Conservation (phyloP, 2,113 vertebrate species). For the Dendropsophus ebraccatus region DNA sequence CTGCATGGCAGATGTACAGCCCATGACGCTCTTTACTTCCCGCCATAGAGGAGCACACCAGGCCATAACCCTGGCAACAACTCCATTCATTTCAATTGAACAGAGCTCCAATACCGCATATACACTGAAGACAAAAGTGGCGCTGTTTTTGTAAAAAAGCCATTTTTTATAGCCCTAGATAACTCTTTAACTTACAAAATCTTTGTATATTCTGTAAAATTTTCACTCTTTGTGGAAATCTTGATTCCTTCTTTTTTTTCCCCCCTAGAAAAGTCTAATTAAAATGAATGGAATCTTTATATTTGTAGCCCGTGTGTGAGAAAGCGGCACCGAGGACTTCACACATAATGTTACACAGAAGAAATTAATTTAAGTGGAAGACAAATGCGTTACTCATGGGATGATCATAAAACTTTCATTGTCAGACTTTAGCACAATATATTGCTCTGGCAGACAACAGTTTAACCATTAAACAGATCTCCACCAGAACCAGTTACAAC, state of each 20-base stretch:
- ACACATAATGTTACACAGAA: background rate
- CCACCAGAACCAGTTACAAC: conserved; percentile 16
- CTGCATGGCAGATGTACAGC: too few species aligned
- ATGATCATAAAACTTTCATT: conserved; percentile 22
- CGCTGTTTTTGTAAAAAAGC: too few species aligned
- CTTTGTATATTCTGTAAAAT: background rate
- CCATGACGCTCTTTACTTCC: too few species aligned
- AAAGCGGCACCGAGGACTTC: background rate
- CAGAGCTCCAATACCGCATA: too few species aligned
- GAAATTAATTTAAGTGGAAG: background rate
- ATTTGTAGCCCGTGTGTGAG: background rate
- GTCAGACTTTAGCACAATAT: background rate
- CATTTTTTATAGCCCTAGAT: background rate
- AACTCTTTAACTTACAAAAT: too few species aligned
- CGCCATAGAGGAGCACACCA: too few species aligned
- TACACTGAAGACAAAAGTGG: too few species aligned
- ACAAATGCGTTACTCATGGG: background rate
- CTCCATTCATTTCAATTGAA: too few species aligned
- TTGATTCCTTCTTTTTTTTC: background rate
- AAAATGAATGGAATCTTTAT: background rate
- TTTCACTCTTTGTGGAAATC: background rate
- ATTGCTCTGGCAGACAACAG: background rate
- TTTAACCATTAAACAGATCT: conserved; percentile 38
- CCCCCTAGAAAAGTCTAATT: background rate
- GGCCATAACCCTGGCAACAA: too few species aligned